Base-by-base conservation (phyloP, 2,888 invertebrate species). In the Cheilosia vulpina region DNA sequence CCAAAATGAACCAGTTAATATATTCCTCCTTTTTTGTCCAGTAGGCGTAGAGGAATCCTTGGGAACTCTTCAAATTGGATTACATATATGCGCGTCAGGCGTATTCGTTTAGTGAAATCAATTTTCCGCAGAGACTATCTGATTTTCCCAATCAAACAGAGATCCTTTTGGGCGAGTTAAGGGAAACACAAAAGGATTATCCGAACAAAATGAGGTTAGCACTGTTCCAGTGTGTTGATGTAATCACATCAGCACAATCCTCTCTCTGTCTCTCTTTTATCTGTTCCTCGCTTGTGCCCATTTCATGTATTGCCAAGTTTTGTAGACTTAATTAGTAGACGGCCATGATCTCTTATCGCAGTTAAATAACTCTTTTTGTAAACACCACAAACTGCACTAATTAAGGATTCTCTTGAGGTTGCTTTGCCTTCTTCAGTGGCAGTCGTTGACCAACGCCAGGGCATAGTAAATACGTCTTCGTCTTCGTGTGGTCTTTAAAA, bases 71-170 rank as follows among this genome's bases (percentile, higher is more conserved):
- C 77, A 77, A 71, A 77, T 82, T 71, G 82, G 60, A 82, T 77
- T 72, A 58, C 77, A 69, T 52, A 69, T 17, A 5, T 24, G 21
- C 72, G 62, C 57, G 72, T 73, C 68, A 57, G 52, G 50, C 47
- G 45, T 57, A 79, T 78, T 73, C 73, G 73, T 73, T 73, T 57
- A 69, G 45, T 27, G 63, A 75, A 84, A 79, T 84, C 68, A 84
- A 79, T 79, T 79, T 73, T 53, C 83, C 73, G 75, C 68, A 71
- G 41, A 63, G 52, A 75, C 73, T 63, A 75, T 84, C 79, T 79
- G 68, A 63, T 69, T 58, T 53, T 57, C 41, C 21, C 34, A 65
- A 65, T 60, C 47, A 43, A 53, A 62, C 24, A 15, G 52, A 24
- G 13, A 21, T 15, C 24, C 38, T 55, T 11, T 43, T 15, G 15